Evolutionary conservation across 2,797 vertebrate species (phyloP), one percentile per base, ranked within the genome.

Genomic region (Rhyacichthys aspro): DNA sequence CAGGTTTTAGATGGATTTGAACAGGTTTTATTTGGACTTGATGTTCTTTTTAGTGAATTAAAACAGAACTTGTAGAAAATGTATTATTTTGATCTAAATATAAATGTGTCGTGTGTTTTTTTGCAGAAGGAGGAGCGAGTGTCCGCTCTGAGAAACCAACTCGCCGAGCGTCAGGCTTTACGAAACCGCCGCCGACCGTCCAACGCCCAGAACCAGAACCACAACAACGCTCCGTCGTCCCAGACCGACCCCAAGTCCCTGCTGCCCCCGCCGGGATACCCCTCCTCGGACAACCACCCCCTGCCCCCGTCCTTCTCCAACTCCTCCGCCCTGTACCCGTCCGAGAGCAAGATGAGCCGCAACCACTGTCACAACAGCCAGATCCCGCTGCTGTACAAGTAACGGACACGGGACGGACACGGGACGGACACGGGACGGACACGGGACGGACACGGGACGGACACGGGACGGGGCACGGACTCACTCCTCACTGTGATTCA

Each of bases 341-440:
- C 91, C 0, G 94, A 95, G 0, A 93, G 92, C 83, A 95, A 95
- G 83, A 92, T 96, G 63, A 94, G 92, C 47, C 93, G 94, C 63
- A 96, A 94, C 88, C 95, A 95, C 88, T 97, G 96, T 83, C 95
- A 96, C 56, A 92, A 95, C 62, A 96, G 96, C 89, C 93, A 95
- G 17, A 94, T 98, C 70, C 96, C 95, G 7, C 92, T 97, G 67
- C 94, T 98, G 63, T 96, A 97, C 67, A 98, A 98, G 79, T 97
- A 92, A 52, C 47, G 7, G 93, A n/a, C n/a, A n/a, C n/a, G n/a
- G n/a, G n/a, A n/a, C n/a, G n/a, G n/a, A n/a, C n/a, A 66, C 76
- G n/a, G n/a, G n/a, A n/a, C n/a, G n/a, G n/a, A n/a, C n/a, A n/a
- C n/a, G n/a, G n/a, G n/a, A n/a, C n/a, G n/a, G n/a, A n/a, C n/a